Base-by-base conservation (phyloP, 2,797 vertebrate species). In the Thripadectes ignobilis region DNA sequence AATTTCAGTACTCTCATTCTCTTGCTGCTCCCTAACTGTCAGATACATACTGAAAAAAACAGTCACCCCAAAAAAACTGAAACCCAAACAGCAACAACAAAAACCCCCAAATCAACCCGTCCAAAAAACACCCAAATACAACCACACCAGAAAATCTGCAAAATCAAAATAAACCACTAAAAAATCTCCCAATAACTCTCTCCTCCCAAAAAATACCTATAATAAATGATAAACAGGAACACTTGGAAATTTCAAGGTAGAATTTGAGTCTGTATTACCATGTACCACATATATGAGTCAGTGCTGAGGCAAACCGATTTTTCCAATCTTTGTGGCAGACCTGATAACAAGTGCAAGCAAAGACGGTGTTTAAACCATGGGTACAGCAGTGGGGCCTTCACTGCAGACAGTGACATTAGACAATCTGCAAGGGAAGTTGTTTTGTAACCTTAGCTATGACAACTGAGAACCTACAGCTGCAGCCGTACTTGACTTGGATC, bases 361-460 rank as follows among this genome's bases (percentile, higher is more conserved):
- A 85, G 48, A 52, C 0, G 0, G 39, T 36, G 34, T n/a, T 92
- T 80, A 62, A 89, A 58, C 62, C 30, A 38, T 1, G 7, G 45
- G 26, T 48, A 55, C 16, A 87, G 57, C 10, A 10, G 24, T 15
- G 26, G 19, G 19, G 29, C 36, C 55, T 84, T 62, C 48, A 55
- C 43, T 89, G 58, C 71, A 66, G 46, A 61, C 27, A 38, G 68
- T 12, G 87, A 79, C 69, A 46, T 62, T 43, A 57, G 68, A 74
- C 43, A 85, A 88, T 65, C 34, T 14, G 2, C 2, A 14, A 52
- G 68, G 54, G 54, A 89, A 75, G 85, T 34, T 78, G 51, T 69
- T 93, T 86, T 92, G 88, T 88, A 93, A 92, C 80, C 58, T 57
- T 76, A 95, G 75, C 73, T 92, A 12, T 74, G 94, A 92, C 48